phyloP scores from a whole-genome alignment of 2,113 vertebrate species.

The Serilophus lunatus region DNA sequence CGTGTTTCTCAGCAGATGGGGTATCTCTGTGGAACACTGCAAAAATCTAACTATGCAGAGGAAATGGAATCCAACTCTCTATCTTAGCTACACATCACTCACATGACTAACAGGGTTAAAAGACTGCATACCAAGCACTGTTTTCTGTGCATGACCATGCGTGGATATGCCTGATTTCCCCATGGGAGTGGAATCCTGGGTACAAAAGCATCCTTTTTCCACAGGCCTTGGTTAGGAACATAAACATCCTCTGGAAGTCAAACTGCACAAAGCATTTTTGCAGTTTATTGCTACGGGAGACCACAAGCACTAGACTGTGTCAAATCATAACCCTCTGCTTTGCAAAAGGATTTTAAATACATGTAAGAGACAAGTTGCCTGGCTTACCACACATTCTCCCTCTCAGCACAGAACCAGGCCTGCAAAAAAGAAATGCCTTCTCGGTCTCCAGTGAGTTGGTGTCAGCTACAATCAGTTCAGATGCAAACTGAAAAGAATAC shows the following conservation, averaged over 20 bases:
- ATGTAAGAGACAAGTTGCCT: background rate
- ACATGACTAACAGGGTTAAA: background rate
- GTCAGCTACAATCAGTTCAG: conserved; percentile 89
- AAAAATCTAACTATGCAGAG: background rate
- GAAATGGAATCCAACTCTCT: background rate
- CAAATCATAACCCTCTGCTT: background rate
- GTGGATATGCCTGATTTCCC: background rate
- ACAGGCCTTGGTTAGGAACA: background rate
- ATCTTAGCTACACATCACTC: background rate
- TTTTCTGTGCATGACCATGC: background rate
- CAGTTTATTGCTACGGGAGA: conserved; percentile 24
- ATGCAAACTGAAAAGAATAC: conserved; percentile 88
- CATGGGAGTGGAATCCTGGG: background rate
- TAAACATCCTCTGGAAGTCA: conserved; percentile 19
- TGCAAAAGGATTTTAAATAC: background rate
- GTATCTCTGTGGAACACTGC: background rate
- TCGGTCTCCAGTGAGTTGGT: conserved; percentile 89
- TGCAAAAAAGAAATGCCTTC: conserved; percentile 88
- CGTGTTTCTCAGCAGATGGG: background rate
- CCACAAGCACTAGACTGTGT: background rate
- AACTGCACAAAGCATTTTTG: background rate
- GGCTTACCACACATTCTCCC: conserved; percentile 95
- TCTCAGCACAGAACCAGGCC: conserved; percentile 91
- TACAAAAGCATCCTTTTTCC: background rate
- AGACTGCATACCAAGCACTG: background rate